These are phyloP conservation scores for Indicator maculatus DNA, from an alignment of 2,113 vertebrate species.

Conservation along the genomic window DNA sequence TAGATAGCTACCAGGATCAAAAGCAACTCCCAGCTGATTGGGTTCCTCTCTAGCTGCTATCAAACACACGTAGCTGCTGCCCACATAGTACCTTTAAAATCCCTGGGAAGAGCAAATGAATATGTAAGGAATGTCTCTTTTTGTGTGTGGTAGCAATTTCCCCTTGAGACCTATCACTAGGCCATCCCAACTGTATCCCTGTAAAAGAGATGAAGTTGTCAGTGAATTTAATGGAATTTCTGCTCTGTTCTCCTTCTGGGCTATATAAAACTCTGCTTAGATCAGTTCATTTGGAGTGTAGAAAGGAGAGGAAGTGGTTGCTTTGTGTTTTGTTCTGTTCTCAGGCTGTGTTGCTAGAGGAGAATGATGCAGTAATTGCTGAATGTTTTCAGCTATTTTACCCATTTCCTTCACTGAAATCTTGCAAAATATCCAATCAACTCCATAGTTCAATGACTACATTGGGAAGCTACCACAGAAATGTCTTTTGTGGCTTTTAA, in stretches of 20 bases:
- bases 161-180: neutral
- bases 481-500: neutral
- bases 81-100: neutral
- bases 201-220: neutral
- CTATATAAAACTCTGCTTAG: neutral
- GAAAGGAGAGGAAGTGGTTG: neutral
- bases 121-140: neutral
- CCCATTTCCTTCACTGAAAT: neutral
- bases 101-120: neutral
- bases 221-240: neutral
- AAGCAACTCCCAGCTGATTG: neutral
- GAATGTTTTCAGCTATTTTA: constrained; percentile 9
- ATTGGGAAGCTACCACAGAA: neutral
- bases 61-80: neutral
- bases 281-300: neutral
- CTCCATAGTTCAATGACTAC: neutral
- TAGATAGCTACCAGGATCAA: neutral
- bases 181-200: neutral
- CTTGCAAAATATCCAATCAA: neutral
- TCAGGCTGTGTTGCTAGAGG: neutral
- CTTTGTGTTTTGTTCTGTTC: neutral
- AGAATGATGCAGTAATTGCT: constrained; percentile 14
- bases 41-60: neutral
- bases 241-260: neutral
- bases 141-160: neutral